Percentiles rank a stretch among this genome's conserved stretches.
Conservation (phyloP, 2,797 vertebrate species). For the Phylloscopus collybita region DNA sequence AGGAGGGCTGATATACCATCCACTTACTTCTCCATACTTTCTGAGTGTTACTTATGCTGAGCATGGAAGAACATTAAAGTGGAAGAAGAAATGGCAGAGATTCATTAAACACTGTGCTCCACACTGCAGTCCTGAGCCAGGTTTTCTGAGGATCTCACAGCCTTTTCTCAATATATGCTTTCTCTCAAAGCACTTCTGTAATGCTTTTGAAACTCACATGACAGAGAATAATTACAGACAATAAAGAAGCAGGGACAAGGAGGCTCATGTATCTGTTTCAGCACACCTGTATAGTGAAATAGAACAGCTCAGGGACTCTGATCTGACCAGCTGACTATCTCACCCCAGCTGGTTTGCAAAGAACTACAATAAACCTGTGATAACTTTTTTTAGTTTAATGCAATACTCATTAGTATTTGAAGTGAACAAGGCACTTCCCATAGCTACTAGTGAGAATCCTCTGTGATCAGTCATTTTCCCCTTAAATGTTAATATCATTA, state of each 20-base stretch:
- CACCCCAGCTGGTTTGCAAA: background rate
- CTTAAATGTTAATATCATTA: background rate
- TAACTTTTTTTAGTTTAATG: background rate
- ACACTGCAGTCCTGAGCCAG: background rate
- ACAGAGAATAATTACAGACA: background rate
- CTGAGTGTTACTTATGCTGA: background rate
- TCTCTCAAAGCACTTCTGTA: background rate
- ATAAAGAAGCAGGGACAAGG: background rate
- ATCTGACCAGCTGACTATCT: background rate
- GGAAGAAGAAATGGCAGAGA: background rate
- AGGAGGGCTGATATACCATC: background rate
- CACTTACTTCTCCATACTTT: background rate
- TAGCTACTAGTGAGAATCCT: background rate
- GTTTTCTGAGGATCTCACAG: background rate
- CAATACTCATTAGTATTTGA: conserved; percentile 41
- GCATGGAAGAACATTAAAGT: background rate
- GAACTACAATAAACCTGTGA: background rate
- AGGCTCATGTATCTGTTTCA: background rate
- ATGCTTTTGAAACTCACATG: background rate
- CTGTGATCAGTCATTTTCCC: conserved; percentile 10
- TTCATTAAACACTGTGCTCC: background rate
- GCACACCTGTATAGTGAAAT: background rate
- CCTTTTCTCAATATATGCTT: background rate
- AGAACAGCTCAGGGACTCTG: background rate
- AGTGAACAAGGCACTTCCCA: background rate